A percentile compares a stretch with the other conserved stretches of the same genome.
These are phyloP conservation scores for Apostichopus japonicus DNA, from an alignment of 35 echinoderm and acorn worm genomes.

Conservation along the genomic window DNA sequence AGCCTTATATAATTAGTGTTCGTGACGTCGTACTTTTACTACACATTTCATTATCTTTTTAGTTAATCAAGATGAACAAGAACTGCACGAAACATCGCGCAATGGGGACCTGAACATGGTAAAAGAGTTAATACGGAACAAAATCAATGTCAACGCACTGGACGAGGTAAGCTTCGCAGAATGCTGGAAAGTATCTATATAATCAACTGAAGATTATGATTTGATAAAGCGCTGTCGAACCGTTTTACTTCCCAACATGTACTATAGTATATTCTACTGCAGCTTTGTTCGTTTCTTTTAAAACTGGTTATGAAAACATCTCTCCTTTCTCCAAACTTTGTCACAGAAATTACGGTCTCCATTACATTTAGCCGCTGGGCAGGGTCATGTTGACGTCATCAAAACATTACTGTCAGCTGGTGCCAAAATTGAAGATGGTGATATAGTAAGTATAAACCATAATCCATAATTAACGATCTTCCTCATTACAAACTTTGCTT, in stretches of 20 bases:
- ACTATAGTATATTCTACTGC: too few relatives aligned
- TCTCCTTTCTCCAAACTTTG: neutral
- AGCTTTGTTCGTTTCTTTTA: neutral
- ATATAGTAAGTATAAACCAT: constrained; percentile 70
- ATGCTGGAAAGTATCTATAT: too few relatives aligned
- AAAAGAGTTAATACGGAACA: constrained; percentile 73
- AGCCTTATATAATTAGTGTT: too few relatives aligned
- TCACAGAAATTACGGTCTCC: constrained; percentile 85
- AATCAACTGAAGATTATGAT: too few relatives aligned
- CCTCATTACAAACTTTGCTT: too few relatives aligned
- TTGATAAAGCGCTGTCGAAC: too few relatives aligned
- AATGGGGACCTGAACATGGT: constrained; percentile 70
- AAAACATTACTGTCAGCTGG: constrained; percentile 66
- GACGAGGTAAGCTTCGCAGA: constrained; percentile 75
- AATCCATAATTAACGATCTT: too few relatives aligned
- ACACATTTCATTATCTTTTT: neutral
- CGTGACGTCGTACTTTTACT: neutral
- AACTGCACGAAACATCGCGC: constrained; percentile 77
- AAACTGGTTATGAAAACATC: too few relatives aligned
- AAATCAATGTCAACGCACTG: constrained; percentile 89
- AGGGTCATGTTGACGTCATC: constrained; percentile 90
- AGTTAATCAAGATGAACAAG: constrained; percentile 79
- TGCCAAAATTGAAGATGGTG: constrained; percentile 71
- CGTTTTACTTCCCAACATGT: too few relatives aligned
- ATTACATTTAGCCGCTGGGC: constrained; percentile 86